These are phyloP conservation scores for Sycobia sp. DNA, from an alignment of 1,140 invertebrate species.

Conservation along the genomic window DNA sequence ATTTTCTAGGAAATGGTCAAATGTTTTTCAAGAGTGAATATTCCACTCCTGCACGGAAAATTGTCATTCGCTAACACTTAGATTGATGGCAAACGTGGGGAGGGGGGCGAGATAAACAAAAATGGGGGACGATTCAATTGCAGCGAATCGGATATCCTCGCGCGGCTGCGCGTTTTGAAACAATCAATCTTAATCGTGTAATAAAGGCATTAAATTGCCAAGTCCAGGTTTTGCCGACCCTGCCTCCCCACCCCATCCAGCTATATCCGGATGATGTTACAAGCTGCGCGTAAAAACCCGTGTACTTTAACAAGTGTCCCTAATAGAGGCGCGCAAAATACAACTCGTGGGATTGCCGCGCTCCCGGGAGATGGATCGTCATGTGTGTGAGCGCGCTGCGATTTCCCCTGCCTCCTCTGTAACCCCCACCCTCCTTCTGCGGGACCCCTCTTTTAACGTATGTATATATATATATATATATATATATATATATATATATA, in stretches of 20 bases:
- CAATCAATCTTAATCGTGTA: conserved; percentile 7
- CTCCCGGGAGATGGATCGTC: conserved; percentile 3
- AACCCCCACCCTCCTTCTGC: no score
- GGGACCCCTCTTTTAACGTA: no score
- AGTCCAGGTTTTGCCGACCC: neutral
- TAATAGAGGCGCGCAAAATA: neutral
- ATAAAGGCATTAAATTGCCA: conserved; percentile 10
- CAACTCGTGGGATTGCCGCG: no score
- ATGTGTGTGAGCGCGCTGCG: neutral
- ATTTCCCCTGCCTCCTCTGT: no score
- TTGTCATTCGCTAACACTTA: neutral
- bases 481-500: no score
- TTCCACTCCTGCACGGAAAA: no score
- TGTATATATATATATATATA: no score
- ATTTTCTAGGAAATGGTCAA: no score
- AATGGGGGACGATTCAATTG: neutral
- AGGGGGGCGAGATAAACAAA: neutral
- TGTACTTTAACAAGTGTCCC: conserved; percentile 21
- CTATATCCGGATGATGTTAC: no score
- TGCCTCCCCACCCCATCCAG: no score
- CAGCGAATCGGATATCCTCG: neutral
- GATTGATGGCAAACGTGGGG: neutral
- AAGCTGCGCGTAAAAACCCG: conserved; percentile 13
- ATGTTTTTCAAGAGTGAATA: no score
- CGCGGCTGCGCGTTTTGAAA: neutral